Base-by-base conservation (phyloP, 2,888 invertebrate genomes). In the Clivina fossor region DNA sequence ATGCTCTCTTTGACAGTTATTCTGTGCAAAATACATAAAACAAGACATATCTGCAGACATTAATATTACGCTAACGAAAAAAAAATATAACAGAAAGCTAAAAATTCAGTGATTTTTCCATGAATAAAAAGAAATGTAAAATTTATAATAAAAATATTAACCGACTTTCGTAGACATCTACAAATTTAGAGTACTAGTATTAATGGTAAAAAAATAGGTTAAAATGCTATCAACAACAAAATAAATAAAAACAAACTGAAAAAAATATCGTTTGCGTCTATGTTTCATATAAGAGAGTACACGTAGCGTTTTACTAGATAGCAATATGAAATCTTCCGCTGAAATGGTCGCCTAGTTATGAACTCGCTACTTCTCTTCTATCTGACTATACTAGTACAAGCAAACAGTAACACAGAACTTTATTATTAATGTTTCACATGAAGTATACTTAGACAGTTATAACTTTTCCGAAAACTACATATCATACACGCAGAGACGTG, bases 1-100 rank as follows among this genome's bases (percentile, higher is more conserved):
- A 41, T 41, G 13, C 22, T 9, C 11, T 20, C 11, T 41, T 41
- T 41, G 41, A 41, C 41, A 41, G 41, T 24, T 40, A 22, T 41
- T 22, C 41, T 20, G 20, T 8, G 11, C 22, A 41, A 41, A 41
- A 41, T n/a, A 41, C 24, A 41, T 41, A 41, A 24, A 20, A 41
- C 11, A 24, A 41, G 13, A 41, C 20, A 22, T 20, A 41, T 5
- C 22, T 22, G 24, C 16, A 7, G 8, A 5, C 26, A 26, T n/a
- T n/a, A n/a, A n/a, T n/a, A n/a, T n/a, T n/a, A n/a, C n/a, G n/a
- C n/a, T n/a, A n/a, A n/a, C n/a, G n/a, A n/a, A n/a, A n/a, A n/a
- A n/a, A n/a, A n/a, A n/a, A n/a, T n/a, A n/a, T n/a, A n/a, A n/a
- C n/a, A n/a, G n/a, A n/a, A n/a, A n/a, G n/a, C n/a, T n/a, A n/a